phyloP scores from a whole-genome alignment of 2,113 vertebrate species.

The Prolemur simus region DNA sequence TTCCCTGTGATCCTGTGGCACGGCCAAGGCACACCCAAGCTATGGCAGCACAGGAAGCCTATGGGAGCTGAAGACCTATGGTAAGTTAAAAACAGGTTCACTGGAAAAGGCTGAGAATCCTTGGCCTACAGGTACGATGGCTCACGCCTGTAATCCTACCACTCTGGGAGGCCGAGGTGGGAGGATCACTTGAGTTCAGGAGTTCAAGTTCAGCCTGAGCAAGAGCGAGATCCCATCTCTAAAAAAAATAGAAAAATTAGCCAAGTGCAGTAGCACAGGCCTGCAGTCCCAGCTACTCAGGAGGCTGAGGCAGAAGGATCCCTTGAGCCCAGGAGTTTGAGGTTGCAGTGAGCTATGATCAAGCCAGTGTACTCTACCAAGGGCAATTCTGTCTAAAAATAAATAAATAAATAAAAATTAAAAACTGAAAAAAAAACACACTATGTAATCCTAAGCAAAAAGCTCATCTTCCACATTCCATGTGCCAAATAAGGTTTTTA shows the following conservation, averaged over 20 bases:
- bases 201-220: no score
- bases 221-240: no score
- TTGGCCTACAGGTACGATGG: background rate
- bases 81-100: background rate
- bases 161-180: no score
- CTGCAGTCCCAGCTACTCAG: no score
- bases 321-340: no score
- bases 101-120: background rate
- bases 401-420: background rate
- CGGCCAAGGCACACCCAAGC: background rate
- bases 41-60: background rate
- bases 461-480: background rate
- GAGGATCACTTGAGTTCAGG: no score
- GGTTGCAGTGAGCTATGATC: no score
- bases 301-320: no score
- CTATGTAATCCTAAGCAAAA: background rate
- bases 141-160: no score
- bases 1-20: background rate
- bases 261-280: no score
- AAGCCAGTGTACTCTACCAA: no score
- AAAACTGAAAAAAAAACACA: background rate
- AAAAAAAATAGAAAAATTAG: no score
- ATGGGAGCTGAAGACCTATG: background rate
- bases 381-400: background rate
- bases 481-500: slow-evolving; percentile 19